These are phyloP conservation scores for Chouioia cunea DNA, from an alignment of 2,888 invertebrate species.

Conservation along the genomic window DNA sequence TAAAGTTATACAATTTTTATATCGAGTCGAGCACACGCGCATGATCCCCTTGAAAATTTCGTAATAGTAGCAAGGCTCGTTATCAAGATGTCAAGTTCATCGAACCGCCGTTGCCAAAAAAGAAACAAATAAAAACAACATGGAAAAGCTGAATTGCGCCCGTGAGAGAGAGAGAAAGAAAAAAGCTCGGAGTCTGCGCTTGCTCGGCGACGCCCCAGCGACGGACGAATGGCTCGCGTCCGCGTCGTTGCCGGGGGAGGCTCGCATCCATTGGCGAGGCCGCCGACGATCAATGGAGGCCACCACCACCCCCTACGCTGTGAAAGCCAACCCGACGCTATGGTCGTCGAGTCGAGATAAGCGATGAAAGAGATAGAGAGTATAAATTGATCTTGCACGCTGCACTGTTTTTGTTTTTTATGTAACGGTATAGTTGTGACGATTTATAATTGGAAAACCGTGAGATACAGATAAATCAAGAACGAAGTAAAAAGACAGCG, in stretches of 20 bases:
- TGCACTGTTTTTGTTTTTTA: too few species aligned
- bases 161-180: background rate
- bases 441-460: too few species aligned
- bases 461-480: too few species aligned
- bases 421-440: too few species aligned
- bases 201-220: background rate
- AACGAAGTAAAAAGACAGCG: too few species aligned
- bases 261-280: slow-evolving; percentile 33
- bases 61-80: too few species aligned
- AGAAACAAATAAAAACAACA: too few species aligned
- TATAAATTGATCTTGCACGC: too few species aligned
- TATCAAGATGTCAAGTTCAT: background rate
- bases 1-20: too few species aligned
- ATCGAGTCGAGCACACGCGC: background rate
- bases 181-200: background rate
- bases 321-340: background rate
- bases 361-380: too few species aligned
- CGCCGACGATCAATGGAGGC: slow-evolving; percentile 41
- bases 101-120: background rate
- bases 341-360: background rate
- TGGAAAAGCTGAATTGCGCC: too few species aligned
- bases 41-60: too few species aligned
- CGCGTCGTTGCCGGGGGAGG: slow-evolving; percentile 38
- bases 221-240: slow-evolving; percentile 41
- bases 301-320: background rate